Evolutionary conservation across 1,140 invertebrate genomes (phyloP).

Genomic region (Drosophila baimaii): DNA sequence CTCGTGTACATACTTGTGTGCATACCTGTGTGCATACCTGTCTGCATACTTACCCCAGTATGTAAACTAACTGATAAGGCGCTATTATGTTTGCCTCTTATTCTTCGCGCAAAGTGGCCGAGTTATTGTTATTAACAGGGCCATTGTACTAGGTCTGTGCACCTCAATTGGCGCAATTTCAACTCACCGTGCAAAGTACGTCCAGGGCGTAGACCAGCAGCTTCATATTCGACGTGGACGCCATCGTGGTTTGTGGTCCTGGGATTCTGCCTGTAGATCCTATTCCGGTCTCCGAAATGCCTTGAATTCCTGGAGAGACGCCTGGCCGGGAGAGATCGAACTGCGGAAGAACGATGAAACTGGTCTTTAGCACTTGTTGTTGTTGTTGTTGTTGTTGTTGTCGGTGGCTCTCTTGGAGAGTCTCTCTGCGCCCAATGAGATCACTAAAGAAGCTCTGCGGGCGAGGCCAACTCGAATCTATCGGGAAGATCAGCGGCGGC

Average conservation of each 20-base stretch:
- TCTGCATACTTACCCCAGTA: background rate
- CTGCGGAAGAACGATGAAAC: slow-evolving; percentile 42
- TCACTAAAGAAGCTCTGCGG: slow-evolving; percentile 10
- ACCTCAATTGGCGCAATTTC: slow-evolving; percentile 35
- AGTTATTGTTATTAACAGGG: slow-evolving; percentile 10
- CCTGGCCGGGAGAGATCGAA: slow-evolving; percentile 13
- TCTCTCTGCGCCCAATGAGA: slow-evolving; percentile 13
- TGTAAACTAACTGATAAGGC: background rate
- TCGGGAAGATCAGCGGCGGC: slow-evolving; percentile 11
- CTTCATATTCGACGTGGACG: slow-evolving; percentile 70
- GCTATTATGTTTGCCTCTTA: background rate
- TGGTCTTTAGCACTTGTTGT: slow-evolving; percentile 26
- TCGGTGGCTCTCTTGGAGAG: background rate
- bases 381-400: too few relatives aligned
- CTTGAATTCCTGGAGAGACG: slow-evolving; percentile 36
- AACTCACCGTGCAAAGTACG: slow-evolving; percentile 71
- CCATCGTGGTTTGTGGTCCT: slow-evolving; percentile 37
- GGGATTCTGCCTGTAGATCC: slow-evolving; percentile 5
- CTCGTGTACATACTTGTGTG: background rate
- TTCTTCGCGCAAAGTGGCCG: slow-evolving; percentile 1
- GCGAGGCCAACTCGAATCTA: background rate
- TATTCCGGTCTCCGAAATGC: background rate
- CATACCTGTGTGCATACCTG: background rate
- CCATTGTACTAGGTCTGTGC: slow-evolving; percentile 7
- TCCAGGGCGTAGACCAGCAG: slow-evolving; percentile 64